A percentile compares a stretch with the other conserved stretches of the same genome.
Conservation (phyloP, 1,140 invertebrate species). For the Rhagoletis zephyria region DNA sequence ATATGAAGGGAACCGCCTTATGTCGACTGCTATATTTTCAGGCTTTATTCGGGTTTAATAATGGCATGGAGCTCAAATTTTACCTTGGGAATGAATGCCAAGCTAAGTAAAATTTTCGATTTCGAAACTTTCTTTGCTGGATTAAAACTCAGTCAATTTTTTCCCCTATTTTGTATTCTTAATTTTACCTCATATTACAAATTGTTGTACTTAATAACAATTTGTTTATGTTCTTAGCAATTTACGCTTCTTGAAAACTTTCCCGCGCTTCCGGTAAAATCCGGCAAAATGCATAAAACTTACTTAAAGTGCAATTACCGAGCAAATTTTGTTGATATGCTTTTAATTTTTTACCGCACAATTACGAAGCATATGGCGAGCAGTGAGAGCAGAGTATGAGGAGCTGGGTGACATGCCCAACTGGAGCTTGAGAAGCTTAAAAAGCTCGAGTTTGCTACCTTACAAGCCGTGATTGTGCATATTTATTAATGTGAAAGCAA, state of each 20-base stretch:
- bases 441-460: not conserved
- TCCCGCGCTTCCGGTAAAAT: not conserved
- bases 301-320: conserved; percentile 16
- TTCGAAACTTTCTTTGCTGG: too few species aligned
- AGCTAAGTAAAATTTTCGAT: too few species aligned
- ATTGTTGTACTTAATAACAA: too few species aligned
- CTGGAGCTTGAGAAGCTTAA: not conserved
- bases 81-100: too few species aligned
- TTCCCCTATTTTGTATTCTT: too few species aligned
- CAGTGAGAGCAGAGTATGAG: not conserved
- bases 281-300: not conserved
- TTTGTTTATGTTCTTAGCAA: not conserved
- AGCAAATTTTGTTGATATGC: not conserved
- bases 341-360: conserved; percentile 15
- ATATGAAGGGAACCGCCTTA: too few species aligned
- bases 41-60: too few species aligned
- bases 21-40: too few species aligned
- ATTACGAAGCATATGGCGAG: not conserved
- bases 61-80: too few species aligned
- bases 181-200: too few species aligned
- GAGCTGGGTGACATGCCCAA: not conserved
- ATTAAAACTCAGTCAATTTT: too few species aligned
- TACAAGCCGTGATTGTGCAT: not conserved
- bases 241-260: not conserved
- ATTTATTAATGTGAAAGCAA: not conserved